Conservation (phyloP, 2,888 invertebrate genomes). For the Eupithecia pulchellata region DNA sequence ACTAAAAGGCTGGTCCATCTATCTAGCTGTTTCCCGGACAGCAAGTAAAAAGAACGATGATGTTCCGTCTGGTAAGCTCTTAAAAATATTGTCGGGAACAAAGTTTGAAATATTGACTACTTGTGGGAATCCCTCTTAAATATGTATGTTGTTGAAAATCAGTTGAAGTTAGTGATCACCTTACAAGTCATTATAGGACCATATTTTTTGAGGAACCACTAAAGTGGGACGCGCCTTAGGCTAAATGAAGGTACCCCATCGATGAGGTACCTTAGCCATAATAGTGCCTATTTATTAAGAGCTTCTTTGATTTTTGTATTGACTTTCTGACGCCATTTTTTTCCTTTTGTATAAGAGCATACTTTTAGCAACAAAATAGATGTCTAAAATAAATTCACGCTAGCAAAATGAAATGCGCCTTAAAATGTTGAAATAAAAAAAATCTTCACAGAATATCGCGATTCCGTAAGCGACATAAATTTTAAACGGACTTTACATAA, state of each 20-base stretch:
- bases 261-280: too few species aligned
- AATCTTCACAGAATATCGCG: not conserved
- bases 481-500: conserved; percentile 39
- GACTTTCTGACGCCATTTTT: too few species aligned
- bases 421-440: not conserved
- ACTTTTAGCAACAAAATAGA: too few species aligned
- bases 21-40: not conserved
- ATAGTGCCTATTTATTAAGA: too few species aligned
- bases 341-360: too few species aligned
- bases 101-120: not conserved
- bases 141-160: too few species aligned
- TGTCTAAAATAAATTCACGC: not conserved
- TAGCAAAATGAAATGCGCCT: not conserved
- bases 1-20: not conserved
- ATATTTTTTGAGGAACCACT: too few species aligned
- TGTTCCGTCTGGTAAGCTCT: not conserved
- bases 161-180: too few species aligned
- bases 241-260: not conserved
- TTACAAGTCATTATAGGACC: too few species aligned
- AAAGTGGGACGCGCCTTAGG: too few species aligned
- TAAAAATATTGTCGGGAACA: not conserved
- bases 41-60: not conserved
- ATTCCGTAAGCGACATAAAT: conserved; percentile 26
- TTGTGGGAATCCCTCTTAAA: not conserved
- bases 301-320: too few species aligned